phyloP scores from a whole-genome alignment of 2,888 invertebrate genomes.

The Limnephilus lunatus region DNA sequence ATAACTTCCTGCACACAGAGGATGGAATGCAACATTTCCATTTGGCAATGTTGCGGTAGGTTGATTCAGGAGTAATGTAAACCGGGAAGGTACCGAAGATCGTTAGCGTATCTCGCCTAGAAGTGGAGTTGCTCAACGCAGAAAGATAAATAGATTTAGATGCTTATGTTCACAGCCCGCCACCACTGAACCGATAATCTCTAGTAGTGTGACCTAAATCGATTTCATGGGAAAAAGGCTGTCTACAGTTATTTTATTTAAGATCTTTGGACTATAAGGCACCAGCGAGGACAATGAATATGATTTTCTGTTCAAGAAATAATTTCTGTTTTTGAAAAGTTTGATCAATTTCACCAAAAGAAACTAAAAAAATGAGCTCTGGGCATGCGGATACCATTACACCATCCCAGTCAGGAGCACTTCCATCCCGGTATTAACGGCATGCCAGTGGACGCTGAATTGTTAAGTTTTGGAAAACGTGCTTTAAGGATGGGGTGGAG shows the following conservation, averaged over 20 bases:
- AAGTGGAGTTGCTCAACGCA: background rate
- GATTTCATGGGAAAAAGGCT: background rate
- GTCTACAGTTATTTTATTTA: background rate
- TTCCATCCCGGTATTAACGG: too few relatives aligned
- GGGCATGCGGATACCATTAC: too few relatives aligned
- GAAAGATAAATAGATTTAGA: constrained; percentile 30
- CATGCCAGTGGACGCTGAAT: too few relatives aligned
- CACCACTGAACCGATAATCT: background rate
- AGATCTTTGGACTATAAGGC: too few relatives aligned
- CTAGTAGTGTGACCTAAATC: background rate
- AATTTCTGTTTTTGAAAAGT: too few relatives aligned
- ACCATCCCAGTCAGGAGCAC: too few relatives aligned
- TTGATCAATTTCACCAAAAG: too few relatives aligned
- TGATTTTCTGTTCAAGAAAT: too few relatives aligned
- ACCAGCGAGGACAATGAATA: too few relatives aligned
- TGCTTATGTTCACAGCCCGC: constrained; percentile 26
- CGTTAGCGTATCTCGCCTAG: background rate
- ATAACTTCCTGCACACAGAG: background rate
- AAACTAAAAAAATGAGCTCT: too few relatives aligned
- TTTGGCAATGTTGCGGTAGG: background rate
- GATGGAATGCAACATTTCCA: background rate
- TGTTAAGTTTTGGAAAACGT: too few relatives aligned
- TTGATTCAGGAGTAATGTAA: background rate
- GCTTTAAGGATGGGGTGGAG: too few relatives aligned
- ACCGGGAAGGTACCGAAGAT: background rate